Conservation (phyloP, 2,888 invertebrate genomes). For the Baronia brevicornis region DNA sequence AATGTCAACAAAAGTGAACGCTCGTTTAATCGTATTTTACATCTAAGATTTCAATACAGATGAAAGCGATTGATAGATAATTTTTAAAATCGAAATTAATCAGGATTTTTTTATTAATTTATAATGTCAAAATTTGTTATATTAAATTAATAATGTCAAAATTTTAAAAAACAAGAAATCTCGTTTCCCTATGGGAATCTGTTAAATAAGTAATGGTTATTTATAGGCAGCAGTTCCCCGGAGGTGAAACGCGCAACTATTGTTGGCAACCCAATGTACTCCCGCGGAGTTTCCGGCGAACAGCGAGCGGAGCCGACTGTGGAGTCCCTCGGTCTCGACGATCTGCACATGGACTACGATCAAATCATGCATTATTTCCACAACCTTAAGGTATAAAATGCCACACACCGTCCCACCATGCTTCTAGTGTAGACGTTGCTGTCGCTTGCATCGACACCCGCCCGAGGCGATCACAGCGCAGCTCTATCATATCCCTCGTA, state of each 20-base stretch:
- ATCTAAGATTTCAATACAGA: too few relatives aligned
- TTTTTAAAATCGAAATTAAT: too few relatives aligned
- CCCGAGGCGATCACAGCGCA: constrained; percentile 29
- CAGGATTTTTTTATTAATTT: too few relatives aligned
- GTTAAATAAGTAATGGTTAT: neutral
- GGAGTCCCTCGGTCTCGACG: constrained; percentile 84
- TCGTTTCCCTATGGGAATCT: too few relatives aligned
- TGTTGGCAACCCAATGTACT: constrained; percentile 93
- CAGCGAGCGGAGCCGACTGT: constrained; percentile 54
- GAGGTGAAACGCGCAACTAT: constrained; percentile 90
- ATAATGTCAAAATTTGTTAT: too few relatives aligned
- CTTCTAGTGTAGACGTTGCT: constrained; percentile 69
- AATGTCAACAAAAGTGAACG: too few relatives aligned
- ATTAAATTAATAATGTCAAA: too few relatives aligned
- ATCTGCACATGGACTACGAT: constrained; percentile 96
- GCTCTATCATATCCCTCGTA: constrained; percentile 30
- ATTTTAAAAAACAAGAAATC: too few relatives aligned
- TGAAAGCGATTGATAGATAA: too few relatives aligned
- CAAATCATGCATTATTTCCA: constrained; percentile 99
- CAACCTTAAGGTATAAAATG: constrained; percentile 90
- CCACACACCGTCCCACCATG: constrained; percentile 51
- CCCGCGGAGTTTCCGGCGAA: constrained; percentile 67
- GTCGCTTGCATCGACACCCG: constrained; percentile 50
- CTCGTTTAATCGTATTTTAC: too few relatives aligned
- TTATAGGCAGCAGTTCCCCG: constrained; percentile 58